Conservation (phyloP, 2,797 vertebrate species). For the Pangasius djambal region DNA sequence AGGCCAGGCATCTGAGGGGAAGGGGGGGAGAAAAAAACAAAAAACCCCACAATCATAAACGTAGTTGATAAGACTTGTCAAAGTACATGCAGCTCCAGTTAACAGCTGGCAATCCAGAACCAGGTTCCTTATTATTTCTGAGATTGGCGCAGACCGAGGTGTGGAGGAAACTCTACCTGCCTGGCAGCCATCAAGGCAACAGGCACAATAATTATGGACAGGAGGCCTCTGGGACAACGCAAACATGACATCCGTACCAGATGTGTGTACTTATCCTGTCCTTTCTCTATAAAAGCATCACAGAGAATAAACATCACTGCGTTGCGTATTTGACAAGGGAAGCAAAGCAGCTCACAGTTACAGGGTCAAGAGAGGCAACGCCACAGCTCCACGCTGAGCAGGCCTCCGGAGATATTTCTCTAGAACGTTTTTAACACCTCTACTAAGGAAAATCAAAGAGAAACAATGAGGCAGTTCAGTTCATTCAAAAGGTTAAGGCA, state of each 20-base stretch:
- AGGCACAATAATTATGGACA: conserved; percentile 41
- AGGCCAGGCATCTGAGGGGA: conserved; percentile 75
- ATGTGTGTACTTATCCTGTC: conserved; percentile 33
- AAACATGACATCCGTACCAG: conserved; percentile 48
- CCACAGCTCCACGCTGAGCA: neutral
- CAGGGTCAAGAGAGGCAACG: conserved; percentile 29
- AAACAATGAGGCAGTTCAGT: neutral
- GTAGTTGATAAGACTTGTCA: conserved; percentile 1
- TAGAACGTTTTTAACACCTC: conserved; percentile 5
- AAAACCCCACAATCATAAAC: neutral
- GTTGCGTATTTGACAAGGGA: conserved; percentile 30
- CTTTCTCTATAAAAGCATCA: conserved; percentile 42
- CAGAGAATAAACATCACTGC: conserved; percentile 28
- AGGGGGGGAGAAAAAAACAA: conserved; percentile 16
- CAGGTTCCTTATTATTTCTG: conserved; percentile 7
- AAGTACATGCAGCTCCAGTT: conserved; percentile 6
- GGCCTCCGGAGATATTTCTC: neutral
- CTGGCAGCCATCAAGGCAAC: conserved; percentile 40
- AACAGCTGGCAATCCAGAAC: neutral
- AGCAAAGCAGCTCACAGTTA: conserved; percentile 23
- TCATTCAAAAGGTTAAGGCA: neutral
- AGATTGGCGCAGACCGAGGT: neutral
- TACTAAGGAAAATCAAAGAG: neutral
- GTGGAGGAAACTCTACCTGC: conserved; percentile 40
- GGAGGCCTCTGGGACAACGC: conserved; percentile 41